Percentiles rank a stretch among this genome's conserved stretches.
Conservation (phyloP, 2,888 invertebrate species). For the Aphodius granarius region DNA sequence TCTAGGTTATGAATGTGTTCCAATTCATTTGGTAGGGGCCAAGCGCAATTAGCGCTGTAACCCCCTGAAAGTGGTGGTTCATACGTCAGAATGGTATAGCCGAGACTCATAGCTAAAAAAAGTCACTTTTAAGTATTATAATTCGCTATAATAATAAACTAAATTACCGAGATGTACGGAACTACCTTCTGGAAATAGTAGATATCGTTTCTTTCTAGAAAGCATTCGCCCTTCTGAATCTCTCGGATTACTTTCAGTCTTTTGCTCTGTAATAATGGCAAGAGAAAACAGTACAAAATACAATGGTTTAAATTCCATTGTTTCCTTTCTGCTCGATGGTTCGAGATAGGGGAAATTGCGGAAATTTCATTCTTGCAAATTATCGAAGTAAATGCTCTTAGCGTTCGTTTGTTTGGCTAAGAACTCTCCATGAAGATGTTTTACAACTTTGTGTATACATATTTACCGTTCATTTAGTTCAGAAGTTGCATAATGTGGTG, state of each 20-base stretch:
- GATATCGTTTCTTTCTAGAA: slow-evolving; percentile 47
- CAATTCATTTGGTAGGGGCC: background rate
- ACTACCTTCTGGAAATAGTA: slow-evolving; percentile 54
- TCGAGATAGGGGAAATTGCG: background rate
- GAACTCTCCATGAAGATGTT: background rate
- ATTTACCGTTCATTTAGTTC: background rate
- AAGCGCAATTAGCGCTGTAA: background rate
- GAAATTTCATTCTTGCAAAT: background rate
- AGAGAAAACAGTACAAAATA: background rate
- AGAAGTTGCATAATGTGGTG: background rate
- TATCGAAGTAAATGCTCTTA: background rate
- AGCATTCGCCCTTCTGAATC: slow-evolving; percentile 30
- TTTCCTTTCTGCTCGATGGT: background rate
- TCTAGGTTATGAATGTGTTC: background rate
- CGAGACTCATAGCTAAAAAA: background rate
- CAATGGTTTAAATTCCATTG: background rate
- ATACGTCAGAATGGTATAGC: background rate
- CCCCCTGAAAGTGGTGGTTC: background rate
- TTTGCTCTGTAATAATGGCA: background rate
- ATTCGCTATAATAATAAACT: background rate
- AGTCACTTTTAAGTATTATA: background rate
- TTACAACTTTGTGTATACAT: background rate
- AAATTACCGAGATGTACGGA: slow-evolving; percentile 51
- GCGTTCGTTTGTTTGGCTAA: background rate
- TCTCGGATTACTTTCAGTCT: background rate